Evolutionary conservation across 2,888 invertebrate genomes (phyloP).

Genomic region (Frankliniella fusca): DNA sequence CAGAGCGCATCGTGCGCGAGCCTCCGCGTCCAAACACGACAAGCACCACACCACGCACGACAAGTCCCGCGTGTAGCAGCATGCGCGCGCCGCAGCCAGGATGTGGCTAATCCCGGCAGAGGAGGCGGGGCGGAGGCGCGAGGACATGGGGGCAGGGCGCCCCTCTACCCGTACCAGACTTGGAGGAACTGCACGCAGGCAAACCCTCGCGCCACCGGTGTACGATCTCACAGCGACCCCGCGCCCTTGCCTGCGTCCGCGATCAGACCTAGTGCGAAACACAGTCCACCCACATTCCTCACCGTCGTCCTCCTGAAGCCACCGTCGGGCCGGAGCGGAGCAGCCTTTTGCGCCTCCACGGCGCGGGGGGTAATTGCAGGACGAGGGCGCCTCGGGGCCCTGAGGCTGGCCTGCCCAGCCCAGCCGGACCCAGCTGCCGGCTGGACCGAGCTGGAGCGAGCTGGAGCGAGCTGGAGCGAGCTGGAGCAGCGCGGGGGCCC

Average conservation of each 20-base stretch:
- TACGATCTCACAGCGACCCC: not conserved
- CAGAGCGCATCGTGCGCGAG: too few relatives aligned
- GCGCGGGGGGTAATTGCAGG: constrained; percentile 12
- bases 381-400: constrained; percentile 1
- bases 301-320: not conserved
- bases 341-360: not conserved
- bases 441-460: not conserved
- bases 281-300: too few relatives aligned
- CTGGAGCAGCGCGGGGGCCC: not conserved
- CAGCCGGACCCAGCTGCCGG: not conserved
- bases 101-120: too few relatives aligned
- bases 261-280: not conserved
- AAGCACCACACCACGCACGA: not conserved
- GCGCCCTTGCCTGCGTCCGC: not conserved
- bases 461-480: not conserved
- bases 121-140: not conserved
- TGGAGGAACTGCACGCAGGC: not conserved
- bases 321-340: not conserved
- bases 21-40: too few relatives aligned
- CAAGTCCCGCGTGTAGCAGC: too few relatives aligned
- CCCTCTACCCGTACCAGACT: too few relatives aligned
- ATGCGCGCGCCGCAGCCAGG: not conserved
- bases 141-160: too few relatives aligned
- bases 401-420: not conserved
- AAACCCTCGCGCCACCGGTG: not conserved